phyloP scores from a whole-genome alignment of 2,113 vertebrate genomes.

The Hyperoodon ampullatus region DNA sequence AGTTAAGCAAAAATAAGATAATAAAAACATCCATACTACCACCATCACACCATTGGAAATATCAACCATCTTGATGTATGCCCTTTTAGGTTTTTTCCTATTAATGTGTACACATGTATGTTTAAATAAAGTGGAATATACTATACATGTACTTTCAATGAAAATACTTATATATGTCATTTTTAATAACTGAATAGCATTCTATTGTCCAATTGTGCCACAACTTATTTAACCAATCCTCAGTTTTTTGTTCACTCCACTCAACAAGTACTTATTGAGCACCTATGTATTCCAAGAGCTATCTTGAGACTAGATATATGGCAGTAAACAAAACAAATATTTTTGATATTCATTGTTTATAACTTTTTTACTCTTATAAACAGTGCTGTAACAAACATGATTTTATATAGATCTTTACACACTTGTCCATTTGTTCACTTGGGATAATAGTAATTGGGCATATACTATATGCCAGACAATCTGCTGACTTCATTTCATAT shows the following conservation, averaged over 20 bases:
- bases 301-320: neutral
- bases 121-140: constrained; percentile 42
- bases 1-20: constrained; percentile 27
- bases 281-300: neutral
- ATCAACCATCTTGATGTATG: neutral
- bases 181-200: constrained; percentile 2
- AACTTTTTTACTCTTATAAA: constrained; percentile 7
- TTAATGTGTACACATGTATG: neutral
- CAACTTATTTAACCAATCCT: neutral
- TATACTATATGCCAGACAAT: neutral
- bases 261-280: neutral
- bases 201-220: neutral
- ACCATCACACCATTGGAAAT: neutral
- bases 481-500: neutral
- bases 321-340: neutral
- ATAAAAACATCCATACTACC: neutral
- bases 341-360: neutral
- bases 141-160: neutral
- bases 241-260: constrained; percentile 17
- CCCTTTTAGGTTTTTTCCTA: neutral
- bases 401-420: neutral
- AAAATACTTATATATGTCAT: constrained; percentile 25
- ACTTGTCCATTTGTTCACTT: neutral
- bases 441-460: neutral
- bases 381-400: neutral